These are phyloP conservation scores for Dendroctonus ponderosae DNA, from an alignment of 1,140 invertebrate genomes.

Conservation along the genomic window DNA sequence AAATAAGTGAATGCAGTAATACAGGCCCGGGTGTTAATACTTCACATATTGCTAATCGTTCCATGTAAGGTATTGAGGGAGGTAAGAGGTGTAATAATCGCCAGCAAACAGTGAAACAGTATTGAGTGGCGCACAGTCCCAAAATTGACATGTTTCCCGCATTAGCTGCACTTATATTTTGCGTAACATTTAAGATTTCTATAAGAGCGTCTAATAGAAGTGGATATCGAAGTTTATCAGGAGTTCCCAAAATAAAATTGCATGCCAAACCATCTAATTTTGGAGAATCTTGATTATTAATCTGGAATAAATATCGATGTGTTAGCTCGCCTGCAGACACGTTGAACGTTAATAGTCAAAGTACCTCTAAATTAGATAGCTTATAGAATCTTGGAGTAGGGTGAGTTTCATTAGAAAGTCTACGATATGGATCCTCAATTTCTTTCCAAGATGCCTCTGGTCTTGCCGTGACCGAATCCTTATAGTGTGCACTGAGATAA, in stretches of 20 bases:
- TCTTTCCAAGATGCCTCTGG: constrained; percentile 76
- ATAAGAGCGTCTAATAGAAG: constrained; percentile 82
- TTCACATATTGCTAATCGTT: constrained; percentile 67
- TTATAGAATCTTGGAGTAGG: constrained; percentile 85
- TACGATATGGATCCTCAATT: constrained; percentile 78
- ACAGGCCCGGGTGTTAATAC: constrained; percentile 58
- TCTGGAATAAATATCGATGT: constrained; percentile 33
- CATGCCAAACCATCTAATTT: constrained; percentile 92
- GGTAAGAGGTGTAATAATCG: constrained; percentile 77
- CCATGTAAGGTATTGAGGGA: constrained; percentile 83
- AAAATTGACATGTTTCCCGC: constrained; percentile 62
- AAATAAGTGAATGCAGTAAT: constrained; percentile 70
- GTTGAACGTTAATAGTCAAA: not conserved
- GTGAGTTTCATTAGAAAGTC: constrained; percentile 71
- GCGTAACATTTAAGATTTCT: constrained; percentile 71
- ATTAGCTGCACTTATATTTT: constrained; percentile 53
- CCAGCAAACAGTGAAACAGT: constrained; percentile 87
- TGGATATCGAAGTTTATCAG: constrained; percentile 87
- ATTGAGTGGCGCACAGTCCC: constrained; percentile 81
- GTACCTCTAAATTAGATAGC: constrained; percentile 66
- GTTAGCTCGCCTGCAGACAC: no score
- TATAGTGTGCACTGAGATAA: constrained; percentile 57
- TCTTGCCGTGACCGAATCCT: constrained; percentile 59
- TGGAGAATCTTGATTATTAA: constrained; percentile 77
- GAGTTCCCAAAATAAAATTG: constrained; percentile 87